These are phyloP conservation scores for Percopsis omiscomaycus DNA, from an alignment of 2,797 vertebrate species.

Conservation along the genomic window DNA sequence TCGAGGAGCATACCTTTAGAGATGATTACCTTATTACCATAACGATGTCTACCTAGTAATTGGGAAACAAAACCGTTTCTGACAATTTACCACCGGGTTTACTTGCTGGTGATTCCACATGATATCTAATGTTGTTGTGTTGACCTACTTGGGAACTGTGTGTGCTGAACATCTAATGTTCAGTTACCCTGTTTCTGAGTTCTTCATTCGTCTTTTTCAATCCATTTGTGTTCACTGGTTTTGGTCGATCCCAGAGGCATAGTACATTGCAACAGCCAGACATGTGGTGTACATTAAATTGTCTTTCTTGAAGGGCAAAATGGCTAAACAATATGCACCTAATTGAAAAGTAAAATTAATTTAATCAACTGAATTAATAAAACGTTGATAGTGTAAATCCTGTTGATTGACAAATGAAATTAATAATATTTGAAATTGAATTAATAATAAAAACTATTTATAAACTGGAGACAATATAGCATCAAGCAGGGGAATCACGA, in stretches of 20 bases:
- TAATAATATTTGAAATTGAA: conserved; percentile 11
- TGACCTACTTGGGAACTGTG: conserved; percentile 70
- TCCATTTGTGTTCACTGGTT: conserved; percentile 1
- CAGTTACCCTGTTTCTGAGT: conserved; percentile 20
- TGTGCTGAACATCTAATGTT: conserved; percentile 44
- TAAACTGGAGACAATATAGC: conserved; percentile 13
- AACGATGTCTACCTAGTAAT: no score
- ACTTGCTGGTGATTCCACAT: no score
- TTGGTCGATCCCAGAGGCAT: conserved; percentile 15
- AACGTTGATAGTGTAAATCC: conserved; percentile 32
- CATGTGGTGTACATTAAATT: conserved; percentile 1
- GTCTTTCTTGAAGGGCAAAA: conserved; percentile 34
- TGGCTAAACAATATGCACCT: conserved; percentile 19
- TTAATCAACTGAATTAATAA: conserved; percentile 27
- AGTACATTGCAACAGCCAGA: background rate
- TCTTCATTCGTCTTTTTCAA: conserved; percentile 12
- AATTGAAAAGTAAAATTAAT: conserved; percentile 31
- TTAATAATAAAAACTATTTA: conserved; percentile 5
- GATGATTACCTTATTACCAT: no score
- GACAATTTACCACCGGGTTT: no score
- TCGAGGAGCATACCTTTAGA: no score
- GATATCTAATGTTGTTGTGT: conserved; percentile 43
- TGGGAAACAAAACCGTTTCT: no score
- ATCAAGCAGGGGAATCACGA: background rate
- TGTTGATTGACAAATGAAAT: conserved; percentile 32